A percentile compares a stretch with the other conserved stretches of the same genome.
Conservation (phyloP, 2,797 vertebrate genomes). For the Anguilla megastoma region DNA sequence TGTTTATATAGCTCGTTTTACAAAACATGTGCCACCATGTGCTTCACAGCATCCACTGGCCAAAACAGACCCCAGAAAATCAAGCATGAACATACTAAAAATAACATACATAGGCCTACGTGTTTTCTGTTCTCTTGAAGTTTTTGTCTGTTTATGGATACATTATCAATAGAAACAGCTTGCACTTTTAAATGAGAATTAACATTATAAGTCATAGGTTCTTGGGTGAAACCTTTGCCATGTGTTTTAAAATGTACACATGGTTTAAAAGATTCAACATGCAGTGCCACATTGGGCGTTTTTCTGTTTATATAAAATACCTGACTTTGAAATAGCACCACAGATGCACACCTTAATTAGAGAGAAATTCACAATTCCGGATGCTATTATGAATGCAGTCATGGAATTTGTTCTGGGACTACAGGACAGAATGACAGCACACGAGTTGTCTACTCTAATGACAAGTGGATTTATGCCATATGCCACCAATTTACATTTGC, state of each 20-base stretch:
- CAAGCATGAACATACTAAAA: not conserved
- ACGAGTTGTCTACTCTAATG: not conserved
- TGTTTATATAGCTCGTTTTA: not conserved
- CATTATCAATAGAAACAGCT: not conserved
- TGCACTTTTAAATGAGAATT: not conserved
- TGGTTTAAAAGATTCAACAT: not conserved
- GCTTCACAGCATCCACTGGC: not conserved
- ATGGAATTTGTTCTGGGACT: not conserved
- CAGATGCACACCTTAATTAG: constrained; percentile 11
- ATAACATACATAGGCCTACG: not conserved
- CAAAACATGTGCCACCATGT: not conserved
- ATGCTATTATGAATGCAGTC: not conserved
- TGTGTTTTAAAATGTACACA: not conserved
- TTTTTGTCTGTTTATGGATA: not conserved
- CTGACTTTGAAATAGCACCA: not conserved
- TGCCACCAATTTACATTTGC: constrained; percentile 1
- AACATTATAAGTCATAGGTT: not conserved
- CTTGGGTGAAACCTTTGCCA: not conserved
- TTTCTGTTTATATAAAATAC: not conserved
- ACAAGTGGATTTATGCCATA: constrained; percentile 11
- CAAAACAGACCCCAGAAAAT: not conserved
- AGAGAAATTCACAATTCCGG: not conserved
- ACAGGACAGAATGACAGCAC: not conserved
- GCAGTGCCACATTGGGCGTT: not conserved
- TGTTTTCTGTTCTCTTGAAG: not conserved